Percentiles rank a stretch among this genome's conserved stretches.
phyloP scores from a whole-genome alignment of 2,113 vertebrate genomes.

The Elephantulus edwardii region DNA sequence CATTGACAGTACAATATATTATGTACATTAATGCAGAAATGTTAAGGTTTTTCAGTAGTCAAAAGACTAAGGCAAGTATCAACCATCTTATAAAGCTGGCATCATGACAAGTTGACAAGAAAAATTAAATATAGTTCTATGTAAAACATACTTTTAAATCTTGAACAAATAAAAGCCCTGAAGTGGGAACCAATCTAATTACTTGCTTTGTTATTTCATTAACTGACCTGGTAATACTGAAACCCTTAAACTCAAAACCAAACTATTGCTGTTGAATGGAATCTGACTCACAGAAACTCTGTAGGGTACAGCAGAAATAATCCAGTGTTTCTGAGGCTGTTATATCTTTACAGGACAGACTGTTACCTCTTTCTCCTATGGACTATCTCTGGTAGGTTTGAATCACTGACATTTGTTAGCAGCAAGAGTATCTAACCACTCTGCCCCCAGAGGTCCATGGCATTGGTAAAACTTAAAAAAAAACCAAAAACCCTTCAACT shows the following conservation, averaged over 20 bases:
- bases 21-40: conserved; percentile 17
- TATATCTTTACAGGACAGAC: not conserved
- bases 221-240: not conserved
- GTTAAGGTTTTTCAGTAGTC: conserved; percentile 22
- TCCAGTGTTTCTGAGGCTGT: not conserved
- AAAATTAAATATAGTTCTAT: not conserved
- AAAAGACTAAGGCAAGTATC: not conserved
- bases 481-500: no score
- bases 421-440: not conserved
- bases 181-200: not conserved
- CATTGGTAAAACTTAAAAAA: no score
- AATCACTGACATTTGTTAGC: not conserved
- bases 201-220: conserved; percentile 7
- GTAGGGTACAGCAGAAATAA: not conserved
- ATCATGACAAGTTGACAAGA: not conserved
- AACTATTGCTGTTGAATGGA: not conserved
- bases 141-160: conserved; percentile 45
- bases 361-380: not conserved
- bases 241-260: not conserved
- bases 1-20: not conserved
- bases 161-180: conserved; percentile 11
- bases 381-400: not conserved
- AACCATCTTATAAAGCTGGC: conserved; percentile 38
- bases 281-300: not conserved
- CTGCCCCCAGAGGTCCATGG: not conserved